These are phyloP conservation scores for Progne subis DNA, from an alignment of 2,113 vertebrate species.

Conservation along the genomic window DNA sequence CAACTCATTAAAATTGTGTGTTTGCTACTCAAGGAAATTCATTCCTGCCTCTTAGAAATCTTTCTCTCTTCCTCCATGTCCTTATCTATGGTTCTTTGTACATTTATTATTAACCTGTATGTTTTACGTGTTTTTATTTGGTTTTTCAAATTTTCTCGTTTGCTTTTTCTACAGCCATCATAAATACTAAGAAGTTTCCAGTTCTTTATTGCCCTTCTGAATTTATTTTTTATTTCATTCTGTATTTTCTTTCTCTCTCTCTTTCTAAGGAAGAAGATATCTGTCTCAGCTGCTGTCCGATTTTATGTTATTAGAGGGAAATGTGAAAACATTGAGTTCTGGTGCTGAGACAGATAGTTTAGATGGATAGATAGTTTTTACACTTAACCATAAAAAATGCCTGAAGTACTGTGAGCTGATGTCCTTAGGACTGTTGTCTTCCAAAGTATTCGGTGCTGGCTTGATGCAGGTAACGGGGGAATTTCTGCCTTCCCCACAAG, in stretches of 20 bases:
- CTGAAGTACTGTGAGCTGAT: background rate
- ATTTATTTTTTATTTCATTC: background rate
- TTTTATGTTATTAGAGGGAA: conserved; percentile 8
- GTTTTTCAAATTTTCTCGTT: background rate
- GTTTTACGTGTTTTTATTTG: background rate
- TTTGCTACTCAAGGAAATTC: background rate
- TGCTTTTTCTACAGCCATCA: background rate
- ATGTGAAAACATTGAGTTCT: background rate
- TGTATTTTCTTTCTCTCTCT: background rate
- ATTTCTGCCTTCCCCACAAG: background rate
- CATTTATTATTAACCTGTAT: background rate
- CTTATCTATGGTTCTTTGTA: background rate
- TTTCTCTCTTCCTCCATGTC: background rate
- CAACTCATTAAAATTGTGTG: background rate
- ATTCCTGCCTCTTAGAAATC: background rate
- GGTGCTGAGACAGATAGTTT: background rate
- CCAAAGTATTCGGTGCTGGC: background rate
- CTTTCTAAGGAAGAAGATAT: background rate
- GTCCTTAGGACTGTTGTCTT: background rate
- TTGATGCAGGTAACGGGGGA: background rate
- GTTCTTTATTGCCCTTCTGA: background rate
- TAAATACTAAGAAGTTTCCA: background rate
- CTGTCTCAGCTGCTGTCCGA: background rate
- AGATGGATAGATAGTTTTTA: background rate
- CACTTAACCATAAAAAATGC: background rate